A percentile compares a stretch with the other conserved stretches of the same genome.
Conservation (phyloP, 1,140 invertebrate genomes). For the Cydia amplana region DNA sequence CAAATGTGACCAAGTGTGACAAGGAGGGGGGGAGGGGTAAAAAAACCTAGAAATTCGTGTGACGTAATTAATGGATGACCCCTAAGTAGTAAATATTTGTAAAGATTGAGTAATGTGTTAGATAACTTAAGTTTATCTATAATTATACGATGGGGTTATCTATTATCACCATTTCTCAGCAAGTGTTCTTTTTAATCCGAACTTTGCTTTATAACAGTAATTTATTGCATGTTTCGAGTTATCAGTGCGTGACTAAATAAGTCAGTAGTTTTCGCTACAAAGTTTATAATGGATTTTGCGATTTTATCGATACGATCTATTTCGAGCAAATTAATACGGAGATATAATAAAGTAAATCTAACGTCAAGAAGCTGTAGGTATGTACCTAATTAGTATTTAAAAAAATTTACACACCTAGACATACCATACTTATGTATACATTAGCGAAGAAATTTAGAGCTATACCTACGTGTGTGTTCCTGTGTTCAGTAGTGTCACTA, state of each 20-base stretch:
- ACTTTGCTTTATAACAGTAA: not conserved
- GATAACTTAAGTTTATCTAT: not conserved
- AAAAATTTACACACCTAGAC: too few species aligned
- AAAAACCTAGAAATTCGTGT: too few species aligned
- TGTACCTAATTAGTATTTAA: too few species aligned
- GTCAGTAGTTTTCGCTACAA: not conserved
- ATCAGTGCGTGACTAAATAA: slow-evolving; percentile 14
- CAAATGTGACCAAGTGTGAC: too few species aligned
- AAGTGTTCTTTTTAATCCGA: not conserved
- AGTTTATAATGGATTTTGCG: slow-evolving; percentile 16
- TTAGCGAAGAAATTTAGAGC: too few species aligned
- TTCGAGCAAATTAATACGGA: not conserved
- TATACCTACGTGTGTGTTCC: too few species aligned
- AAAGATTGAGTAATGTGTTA: slow-evolving; percentile 7
- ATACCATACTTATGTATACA: not conserved
- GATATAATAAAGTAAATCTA: not conserved
- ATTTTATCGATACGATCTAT: slow-evolving; percentile 12
- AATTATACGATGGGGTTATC: not conserved
- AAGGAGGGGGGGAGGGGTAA: too few species aligned
- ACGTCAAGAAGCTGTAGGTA: not conserved
- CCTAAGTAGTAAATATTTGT: slow-evolving; percentile 15
- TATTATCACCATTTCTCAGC: slow-evolving; percentile 2
- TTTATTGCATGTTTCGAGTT: not conserved
- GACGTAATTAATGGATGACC: too few species aligned
- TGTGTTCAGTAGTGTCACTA: too few species aligned